Conservation (phyloP, 1,140 invertebrate species). For the Tetramorium alpestre region DNA sequence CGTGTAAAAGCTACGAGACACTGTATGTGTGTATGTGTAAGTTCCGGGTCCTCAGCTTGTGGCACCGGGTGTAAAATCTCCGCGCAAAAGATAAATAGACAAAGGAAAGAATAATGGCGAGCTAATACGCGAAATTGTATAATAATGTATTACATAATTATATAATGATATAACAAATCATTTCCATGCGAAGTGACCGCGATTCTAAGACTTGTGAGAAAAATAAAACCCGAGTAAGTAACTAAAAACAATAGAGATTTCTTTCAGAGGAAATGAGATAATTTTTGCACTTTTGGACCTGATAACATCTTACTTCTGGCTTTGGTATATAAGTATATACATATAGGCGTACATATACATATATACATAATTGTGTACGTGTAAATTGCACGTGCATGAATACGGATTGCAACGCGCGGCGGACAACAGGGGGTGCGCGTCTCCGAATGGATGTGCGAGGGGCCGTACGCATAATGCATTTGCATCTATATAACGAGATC, state of each 20-base stretch:
- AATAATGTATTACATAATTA: background rate
- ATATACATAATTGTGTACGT: background rate
- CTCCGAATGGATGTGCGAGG: background rate
- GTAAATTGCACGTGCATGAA: background rate
- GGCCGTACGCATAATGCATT: conserved; percentile 15
- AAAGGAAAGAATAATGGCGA: background rate
- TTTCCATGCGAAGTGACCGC: too few species aligned
- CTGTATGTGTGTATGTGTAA: background rate
- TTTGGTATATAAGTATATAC: too few species aligned
- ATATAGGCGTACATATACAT: background rate
- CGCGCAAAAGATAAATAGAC: background rate
- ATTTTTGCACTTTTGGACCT: background rate
- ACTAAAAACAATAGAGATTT: background rate
- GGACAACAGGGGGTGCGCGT: background rate
- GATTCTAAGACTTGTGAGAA: background rate
- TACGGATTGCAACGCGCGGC: background rate
- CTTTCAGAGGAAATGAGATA: background rate
- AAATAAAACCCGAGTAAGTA: background rate
- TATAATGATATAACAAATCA: background rate
- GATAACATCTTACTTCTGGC: background rate
- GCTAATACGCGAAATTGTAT: background rate
- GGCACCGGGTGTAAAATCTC: conserved; percentile 7
- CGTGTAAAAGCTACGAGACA: background rate
- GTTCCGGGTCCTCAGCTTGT: background rate
- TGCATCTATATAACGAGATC: conserved; percentile 20